Evolutionary conservation across 2,888 invertebrate genomes (phyloP).

Genomic region (Pachliopta kotzebuea): DNA sequence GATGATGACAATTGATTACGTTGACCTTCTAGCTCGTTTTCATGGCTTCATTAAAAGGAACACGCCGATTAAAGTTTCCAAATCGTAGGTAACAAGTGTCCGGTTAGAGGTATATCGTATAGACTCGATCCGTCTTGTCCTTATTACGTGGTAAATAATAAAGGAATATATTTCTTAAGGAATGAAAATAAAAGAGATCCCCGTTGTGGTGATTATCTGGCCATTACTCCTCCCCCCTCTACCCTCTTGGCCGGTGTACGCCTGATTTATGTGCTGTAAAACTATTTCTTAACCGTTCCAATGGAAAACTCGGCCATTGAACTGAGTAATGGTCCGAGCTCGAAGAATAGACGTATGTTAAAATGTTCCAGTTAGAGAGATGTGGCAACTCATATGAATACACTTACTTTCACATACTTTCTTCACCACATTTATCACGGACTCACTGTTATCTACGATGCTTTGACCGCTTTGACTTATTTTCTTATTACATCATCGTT

Average conservation of each 20-base stretch:
- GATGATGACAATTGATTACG: too few species aligned
- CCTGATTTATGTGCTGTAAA: conserved; percentile 39
- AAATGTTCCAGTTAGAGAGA: not conserved
- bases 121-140: too few species aligned
- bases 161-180: not conserved
- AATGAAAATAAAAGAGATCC: not conserved
- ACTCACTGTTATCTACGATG: not conserved
- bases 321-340: conserved; percentile 31
- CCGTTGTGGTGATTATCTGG: not conserved
- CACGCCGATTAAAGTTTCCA: too few species aligned
- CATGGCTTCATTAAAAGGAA: too few species aligned
- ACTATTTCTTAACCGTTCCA: conserved; percentile 38
- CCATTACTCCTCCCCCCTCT: not conserved
- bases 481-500: not conserved
- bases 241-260: conserved; percentile 11
- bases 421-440: not conserved
- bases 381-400: not conserved
- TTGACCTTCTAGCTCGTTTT: too few species aligned
- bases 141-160: not conserved
- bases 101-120: too few species aligned
- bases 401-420: too few species aligned
- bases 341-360: not conserved
- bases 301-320: conserved; percentile 34
- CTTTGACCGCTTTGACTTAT: not conserved
- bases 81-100: too few species aligned